Base-by-base conservation (phyloP, 1,140 invertebrate genomes). In the Drosophila rufa region DNA sequence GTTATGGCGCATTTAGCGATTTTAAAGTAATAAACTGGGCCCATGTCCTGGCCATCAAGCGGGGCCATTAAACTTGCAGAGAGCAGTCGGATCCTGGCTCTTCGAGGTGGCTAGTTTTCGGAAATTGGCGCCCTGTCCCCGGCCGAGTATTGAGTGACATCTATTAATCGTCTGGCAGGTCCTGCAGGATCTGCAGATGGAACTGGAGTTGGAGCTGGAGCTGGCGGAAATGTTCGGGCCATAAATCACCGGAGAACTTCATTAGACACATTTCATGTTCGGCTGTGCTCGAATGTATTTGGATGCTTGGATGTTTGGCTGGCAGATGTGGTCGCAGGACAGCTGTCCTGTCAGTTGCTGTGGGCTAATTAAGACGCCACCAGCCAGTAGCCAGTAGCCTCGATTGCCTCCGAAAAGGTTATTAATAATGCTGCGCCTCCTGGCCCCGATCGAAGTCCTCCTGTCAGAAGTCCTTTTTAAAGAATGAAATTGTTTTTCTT, bases 11-110 rank as follows among this genome's bases (percentile, higher is more conserved):
- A 84, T 87, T 89, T 71, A 61, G 66, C 74, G 78, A 89, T 90
- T 89, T 90, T 90, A 90, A 84, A 89, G 85, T 79, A 80, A 87
- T 87, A 89, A 87, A 87, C 73, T 75, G 55, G 84, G 77, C 75
- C 80, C 81, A 79, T 73, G 80, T 73, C 58, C 76, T 56, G 73
- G 47, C 82, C 76, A 80, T 70, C 75, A 79, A 75, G 50, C 22
- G 22, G 22, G 30, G 69, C 61, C 73, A 89, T 89, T 89, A 80
- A 78, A 84, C 51, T 57, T 67, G 47, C 74, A 66, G 47, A 53
- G 27, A 56, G 15, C 12, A 30, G 47, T 19, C 30, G 50, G 53
- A 55, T 55, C 33, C 9, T 14, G 33, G 4, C 8, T 55, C 33
- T 53, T 56, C 60, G 43, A 46, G 22, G 19, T 42, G 57, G 67